Conservation (phyloP, 2,113 vertebrate genomes). For the Poeciliopsis retropinna region DNA sequence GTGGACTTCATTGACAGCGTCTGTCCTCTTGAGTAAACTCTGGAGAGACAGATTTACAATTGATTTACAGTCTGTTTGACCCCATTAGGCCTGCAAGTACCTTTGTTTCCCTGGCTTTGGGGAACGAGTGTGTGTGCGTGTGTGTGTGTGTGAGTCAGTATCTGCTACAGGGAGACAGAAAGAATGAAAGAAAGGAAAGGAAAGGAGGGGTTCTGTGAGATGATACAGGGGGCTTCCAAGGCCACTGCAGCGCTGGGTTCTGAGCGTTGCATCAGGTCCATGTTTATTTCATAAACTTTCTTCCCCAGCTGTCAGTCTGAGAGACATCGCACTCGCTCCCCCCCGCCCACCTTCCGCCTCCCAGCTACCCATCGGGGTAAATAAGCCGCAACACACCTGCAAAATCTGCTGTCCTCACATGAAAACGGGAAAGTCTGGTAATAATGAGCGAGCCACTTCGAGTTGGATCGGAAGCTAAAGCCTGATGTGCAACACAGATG, state of each 20-base stretch:
- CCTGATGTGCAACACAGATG: conserved; percentile 18
- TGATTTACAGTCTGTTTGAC: conserved; percentile 76
- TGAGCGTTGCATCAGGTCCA: conserved; percentile 74
- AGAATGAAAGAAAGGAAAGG: conserved; percentile 51
- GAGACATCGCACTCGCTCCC: conserved; percentile 41
- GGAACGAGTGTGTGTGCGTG: conserved; percentile 36
- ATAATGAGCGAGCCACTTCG: conserved; percentile 43
- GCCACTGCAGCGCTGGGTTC: conserved; percentile 65
- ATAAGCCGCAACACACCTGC: conserved; percentile 67
- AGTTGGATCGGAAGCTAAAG: conserved; percentile 17
- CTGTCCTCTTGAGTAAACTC: conserved; percentile 47
- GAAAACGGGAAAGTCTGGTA: conserved; percentile 24
- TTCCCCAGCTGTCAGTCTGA: conserved; percentile 72
- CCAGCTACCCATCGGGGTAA: conserved; percentile 60
- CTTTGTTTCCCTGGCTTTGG: conserved; percentile 64
- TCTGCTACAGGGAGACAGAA: conserved; percentile 40
- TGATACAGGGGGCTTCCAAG: conserved; percentile 66
- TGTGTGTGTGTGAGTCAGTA: conserved; percentile 26
- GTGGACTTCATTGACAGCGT: conserved; percentile 36
- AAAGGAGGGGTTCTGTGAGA: conserved; percentile 22
- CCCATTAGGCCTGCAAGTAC: conserved; percentile 71
- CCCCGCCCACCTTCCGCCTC: conserved; percentile 18
- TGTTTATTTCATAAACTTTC: conserved; percentile 81
- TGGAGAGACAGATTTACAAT: conserved; percentile 50
- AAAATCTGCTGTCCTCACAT: conserved; percentile 52